Evolutionary conservation across 2,888 invertebrate species (phyloP).

Genomic region (Barypeithes pellucidus): DNA sequence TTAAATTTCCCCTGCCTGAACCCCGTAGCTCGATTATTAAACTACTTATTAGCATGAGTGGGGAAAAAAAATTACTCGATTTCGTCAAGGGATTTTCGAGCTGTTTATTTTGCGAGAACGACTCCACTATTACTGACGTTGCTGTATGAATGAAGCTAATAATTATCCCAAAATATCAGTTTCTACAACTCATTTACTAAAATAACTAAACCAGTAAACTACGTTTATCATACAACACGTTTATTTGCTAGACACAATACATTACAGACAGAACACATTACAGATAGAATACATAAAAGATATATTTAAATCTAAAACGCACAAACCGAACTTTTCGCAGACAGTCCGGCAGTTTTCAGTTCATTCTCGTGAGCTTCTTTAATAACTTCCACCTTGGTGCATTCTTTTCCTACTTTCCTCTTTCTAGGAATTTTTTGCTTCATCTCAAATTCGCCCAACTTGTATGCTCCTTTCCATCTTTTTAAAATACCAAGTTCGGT

Average conservation of each 20-base stretch:
- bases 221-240: not conserved
- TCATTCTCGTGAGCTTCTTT: constrained; percentile 13
- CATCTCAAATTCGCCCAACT: constrained; percentile 53
- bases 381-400: constrained; percentile 20
- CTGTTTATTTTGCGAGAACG: too few relatives aligned
- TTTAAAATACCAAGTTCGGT: constrained; percentile 58
- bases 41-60: too few relatives aligned
- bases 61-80: too few relatives aligned
- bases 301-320: constrained; percentile 20
- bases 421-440: constrained; percentile 45
- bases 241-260: constrained; percentile 3
- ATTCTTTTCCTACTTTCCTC: constrained; percentile 21
- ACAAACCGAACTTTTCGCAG: constrained; percentile 38
- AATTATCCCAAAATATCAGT: not conserved
- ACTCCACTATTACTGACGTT: too few relatives aligned
- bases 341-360: not conserved
- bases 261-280: not conserved
- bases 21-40: too few relatives aligned
- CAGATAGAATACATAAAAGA: constrained; percentile 15
- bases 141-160: too few relatives aligned
- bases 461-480: constrained; percentile 53
- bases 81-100: too few relatives aligned
- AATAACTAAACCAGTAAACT: not conserved
- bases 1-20: too few relatives aligned
- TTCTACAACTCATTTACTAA: not conserved